phyloP scores from a whole-genome alignment of 2,113 vertebrate genomes.

The Rhipidura dahli region DNA sequence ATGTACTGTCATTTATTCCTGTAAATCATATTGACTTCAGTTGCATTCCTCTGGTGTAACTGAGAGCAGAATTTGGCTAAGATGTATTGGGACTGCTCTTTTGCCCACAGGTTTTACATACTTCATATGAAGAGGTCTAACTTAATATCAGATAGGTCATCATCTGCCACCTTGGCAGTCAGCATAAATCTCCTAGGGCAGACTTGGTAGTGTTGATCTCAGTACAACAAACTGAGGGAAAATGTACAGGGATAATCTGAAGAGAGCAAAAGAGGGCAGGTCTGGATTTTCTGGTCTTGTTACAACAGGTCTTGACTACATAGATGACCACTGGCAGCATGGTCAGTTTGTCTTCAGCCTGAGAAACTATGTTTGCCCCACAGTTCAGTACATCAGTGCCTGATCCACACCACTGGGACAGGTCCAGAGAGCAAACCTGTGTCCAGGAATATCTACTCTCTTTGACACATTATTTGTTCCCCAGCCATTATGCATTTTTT shows the following conservation, averaged over 20 bases:
- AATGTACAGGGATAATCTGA: not conserved
- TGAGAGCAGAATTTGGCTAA: not conserved
- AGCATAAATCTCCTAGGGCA: not conserved
- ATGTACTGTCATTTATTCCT: not conserved
- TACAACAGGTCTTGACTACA: not conserved
- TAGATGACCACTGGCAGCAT: too few relatives aligned
- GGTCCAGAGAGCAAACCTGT: not conserved
- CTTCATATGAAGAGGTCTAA: not conserved
- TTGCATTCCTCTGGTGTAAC: conserved; percentile 5
- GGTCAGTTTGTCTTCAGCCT: not conserved
- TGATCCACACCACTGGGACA: not conserved
- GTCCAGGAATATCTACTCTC: not conserved
- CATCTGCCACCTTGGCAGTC: not conserved
- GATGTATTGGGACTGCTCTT: not conserved
- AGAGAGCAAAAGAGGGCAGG: not conserved
- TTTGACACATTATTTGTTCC: not conserved
- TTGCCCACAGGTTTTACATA: not conserved
- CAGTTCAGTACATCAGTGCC: rapidly evolving
- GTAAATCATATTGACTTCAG: not conserved
- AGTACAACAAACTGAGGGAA: not conserved
- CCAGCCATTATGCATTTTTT: not conserved
- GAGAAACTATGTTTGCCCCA: not conserved
- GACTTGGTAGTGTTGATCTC: not conserved
- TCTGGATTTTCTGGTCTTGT: not conserved
- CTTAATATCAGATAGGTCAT: not conserved